Evolutionary conservation across 2,888 invertebrate species (phyloP).

Genomic region (Penaeus monodon): DNA sequence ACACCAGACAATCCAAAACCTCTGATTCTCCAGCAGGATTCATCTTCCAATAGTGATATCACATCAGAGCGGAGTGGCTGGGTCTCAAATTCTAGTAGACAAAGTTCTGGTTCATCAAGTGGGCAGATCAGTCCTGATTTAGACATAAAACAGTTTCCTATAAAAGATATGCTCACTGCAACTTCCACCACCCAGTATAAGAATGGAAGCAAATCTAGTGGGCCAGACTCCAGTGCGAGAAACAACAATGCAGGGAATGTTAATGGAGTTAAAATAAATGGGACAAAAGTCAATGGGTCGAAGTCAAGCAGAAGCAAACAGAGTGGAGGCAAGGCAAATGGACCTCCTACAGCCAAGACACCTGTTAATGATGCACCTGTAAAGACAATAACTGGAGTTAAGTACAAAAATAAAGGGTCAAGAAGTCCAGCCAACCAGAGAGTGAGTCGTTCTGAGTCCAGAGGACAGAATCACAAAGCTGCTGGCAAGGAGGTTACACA

Average conservation of each 20-base stretch:
- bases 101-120: constrained; percentile 72
- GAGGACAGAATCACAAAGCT: constrained; percentile 43
- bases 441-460: constrained; percentile 43
- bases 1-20: constrained; percentile 55
- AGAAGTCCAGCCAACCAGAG: constrained; percentile 61
- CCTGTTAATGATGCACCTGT: constrained; percentile 38
- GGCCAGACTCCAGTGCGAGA: constrained; percentile 43
- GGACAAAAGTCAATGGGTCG: constrained; percentile 24
- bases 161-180: constrained; percentile 60
- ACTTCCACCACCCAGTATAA: constrained; percentile 57
- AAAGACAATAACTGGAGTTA: constrained; percentile 38
- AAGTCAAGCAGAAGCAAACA: no score
- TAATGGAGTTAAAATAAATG: constrained; percentile 34
- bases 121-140: constrained; percentile 68
- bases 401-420: constrained; percentile 58
- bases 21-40: constrained; percentile 60
- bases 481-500: constrained; percentile 51
- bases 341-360: constrained; percentile 44
- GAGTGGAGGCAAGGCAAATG: constrained; percentile 43
- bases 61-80: constrained; percentile 88
- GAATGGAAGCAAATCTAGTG: constrained; percentile 45
- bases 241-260: constrained; percentile 33
- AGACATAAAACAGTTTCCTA: constrained; percentile 61
- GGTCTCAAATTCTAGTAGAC: constrained; percentile 80
- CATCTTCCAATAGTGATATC: constrained; percentile 71